Evolutionary conservation across 2,113 vertebrate genomes (phyloP).

Genomic region (Perca schrenkii): DNA sequence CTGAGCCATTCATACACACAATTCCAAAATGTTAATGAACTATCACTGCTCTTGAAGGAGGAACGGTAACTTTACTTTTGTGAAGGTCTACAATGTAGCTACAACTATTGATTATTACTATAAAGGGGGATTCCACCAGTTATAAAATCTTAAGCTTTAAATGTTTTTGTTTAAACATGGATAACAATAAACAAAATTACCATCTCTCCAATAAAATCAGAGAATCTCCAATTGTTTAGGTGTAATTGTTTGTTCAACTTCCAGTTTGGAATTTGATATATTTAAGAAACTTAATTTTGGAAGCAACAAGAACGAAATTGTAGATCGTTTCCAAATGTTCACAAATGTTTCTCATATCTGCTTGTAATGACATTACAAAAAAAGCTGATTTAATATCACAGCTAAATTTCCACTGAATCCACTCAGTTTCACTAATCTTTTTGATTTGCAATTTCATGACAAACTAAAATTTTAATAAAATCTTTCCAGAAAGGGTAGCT

Average conservation of each 20-base stretch:
- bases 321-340: neutral
- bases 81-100: neutral
- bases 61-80: neutral
- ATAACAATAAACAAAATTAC: neutral
- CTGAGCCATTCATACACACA: neutral
- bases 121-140: neutral
- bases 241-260: neutral
- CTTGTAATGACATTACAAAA: neutral
- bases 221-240: neutral
- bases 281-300: slow-evolving; percentile 1
- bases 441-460: neutral
- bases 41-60: neutral
- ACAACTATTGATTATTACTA: neutral
- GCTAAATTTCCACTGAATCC: neutral
- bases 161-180: neutral
- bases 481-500: neutral
- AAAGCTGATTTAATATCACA: neutral
- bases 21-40: neutral
- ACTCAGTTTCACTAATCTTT: neutral
- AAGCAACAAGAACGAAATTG: neutral
- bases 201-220: neutral
- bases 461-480: neutral
- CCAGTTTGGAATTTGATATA: neutral
- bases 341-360: neutral
- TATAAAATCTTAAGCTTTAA: slow-evolving; percentile 1